These are phyloP conservation scores for Carassius carassius DNA, from an alignment of 2,113 vertebrate species.

Conservation along the genomic window DNA sequence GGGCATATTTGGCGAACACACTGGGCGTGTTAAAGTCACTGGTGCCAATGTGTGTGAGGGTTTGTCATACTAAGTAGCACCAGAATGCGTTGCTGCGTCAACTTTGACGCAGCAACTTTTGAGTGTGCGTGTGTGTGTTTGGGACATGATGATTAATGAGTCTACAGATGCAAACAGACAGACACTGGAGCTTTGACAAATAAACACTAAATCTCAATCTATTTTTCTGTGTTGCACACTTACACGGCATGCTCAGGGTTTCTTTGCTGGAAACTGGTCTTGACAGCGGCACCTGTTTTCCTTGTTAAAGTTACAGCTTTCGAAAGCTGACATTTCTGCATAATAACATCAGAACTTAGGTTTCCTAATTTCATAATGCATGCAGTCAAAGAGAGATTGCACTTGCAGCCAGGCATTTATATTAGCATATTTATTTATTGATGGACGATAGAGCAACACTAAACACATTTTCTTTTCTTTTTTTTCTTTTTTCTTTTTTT, in stretches of 20 bases:
- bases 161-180: slow-evolving; percentile 36
- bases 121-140: neutral
- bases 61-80: slow-evolving; percentile 24
- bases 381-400: neutral
- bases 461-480: neutral
- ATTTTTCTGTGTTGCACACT: neutral
- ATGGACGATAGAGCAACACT: neutral
- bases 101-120: neutral
- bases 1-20: slow-evolving; percentile 21
- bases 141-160: slow-evolving; percentile 37
- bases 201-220: slow-evolving; percentile 22
- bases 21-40: slow-evolving; percentile 7
- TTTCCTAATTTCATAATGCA: slow-evolving; percentile 2
- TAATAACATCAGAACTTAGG: slow-evolving; percentile 16
- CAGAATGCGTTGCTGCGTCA: slow-evolving; percentile 30
- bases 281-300: slow-evolving; percentile 29
- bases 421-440: slow-evolving; percentile 15
- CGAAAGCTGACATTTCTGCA: slow-evolving; percentile 6
- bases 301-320: neutral
- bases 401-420: neutral
- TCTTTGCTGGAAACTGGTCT: slow-evolving; percentile 5
- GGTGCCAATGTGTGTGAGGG: slow-evolving; percentile 26
- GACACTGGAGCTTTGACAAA: slow-evolving; percentile 21
- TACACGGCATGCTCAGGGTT: neutral
- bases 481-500: too few species aligned